Base-by-base conservation (phyloP, 2,888 invertebrate genomes). In the Lumbricus terrestris region DNA sequence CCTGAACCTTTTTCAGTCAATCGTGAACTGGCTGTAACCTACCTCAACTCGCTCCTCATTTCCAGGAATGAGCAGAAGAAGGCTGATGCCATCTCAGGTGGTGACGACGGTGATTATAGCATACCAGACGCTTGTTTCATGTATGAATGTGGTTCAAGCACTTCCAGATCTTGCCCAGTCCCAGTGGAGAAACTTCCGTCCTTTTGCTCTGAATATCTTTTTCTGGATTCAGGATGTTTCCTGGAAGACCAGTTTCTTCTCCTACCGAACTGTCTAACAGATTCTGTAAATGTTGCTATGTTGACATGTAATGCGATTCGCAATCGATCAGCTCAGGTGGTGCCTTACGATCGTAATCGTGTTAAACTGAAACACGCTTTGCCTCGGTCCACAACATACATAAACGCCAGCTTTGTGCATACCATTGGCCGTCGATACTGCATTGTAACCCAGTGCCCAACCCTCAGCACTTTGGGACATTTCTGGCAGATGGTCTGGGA, bases 401-500 rank as follows among this genome's bases (percentile, higher is more conserved):
- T 92, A 54, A 92, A 92, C 42, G 92, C 92, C 40, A 92, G 92
- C 82, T 54, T 88, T n/a, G 90, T 92, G 23, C 91, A 90, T n/a
- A 90, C 89, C 20, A 15, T 90, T 15, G 88, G 90, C 11, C 37
- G 42, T n/a, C 54, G 88, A 20, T 42, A 35, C 35, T 92, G 91
- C 91, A 88, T 92, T 23, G 91, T 92, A 13, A 92, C 92, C 29
- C 92, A 92, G 82, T 42, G 90, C 6, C 92, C 92, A 16, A 88
- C 40, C 20, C 40, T 69, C 20, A 37, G 88, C 29, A 91, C 91
- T 29, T 47, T 89, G 11, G 82, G 33, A 11, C 90, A 89, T 42
- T 92, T 92, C 89, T 92, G 92, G 92, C 82, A 82, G 37, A 88
- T 92, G 90, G 90, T 92, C 8, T 91, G 90, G 91, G 91, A 92